Conservation (phyloP, 2,888 invertebrate genomes). For the Iselma pallidipennis region DNA sequence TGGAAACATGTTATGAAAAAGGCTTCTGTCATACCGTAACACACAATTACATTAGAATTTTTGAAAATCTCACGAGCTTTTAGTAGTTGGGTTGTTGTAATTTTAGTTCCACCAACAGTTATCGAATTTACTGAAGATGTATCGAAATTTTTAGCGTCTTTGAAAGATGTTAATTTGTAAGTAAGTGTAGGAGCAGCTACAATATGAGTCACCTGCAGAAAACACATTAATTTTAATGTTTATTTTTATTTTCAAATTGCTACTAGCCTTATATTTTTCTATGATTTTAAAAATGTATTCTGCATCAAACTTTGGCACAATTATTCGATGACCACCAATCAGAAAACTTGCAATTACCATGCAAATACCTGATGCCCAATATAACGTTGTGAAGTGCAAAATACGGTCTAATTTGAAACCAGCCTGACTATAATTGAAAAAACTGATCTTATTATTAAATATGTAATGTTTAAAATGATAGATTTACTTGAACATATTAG, state of each 20-base stretch:
- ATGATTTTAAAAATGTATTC: conserved; percentile 29
- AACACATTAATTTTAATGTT: not conserved
- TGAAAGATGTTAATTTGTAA: not conserved
- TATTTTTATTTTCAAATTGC: not conserved
- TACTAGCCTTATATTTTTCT: conserved; percentile 35
- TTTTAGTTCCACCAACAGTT: conserved; percentile 32
- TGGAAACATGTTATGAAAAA: conserved; percentile 35
- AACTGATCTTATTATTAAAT: not conserved
- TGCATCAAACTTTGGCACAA: conserved; percentile 30
- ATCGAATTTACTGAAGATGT: not conserved
- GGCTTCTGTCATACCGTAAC: conserved; percentile 55
- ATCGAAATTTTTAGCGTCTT: not conserved
- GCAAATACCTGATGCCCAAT: conserved; percentile 41
- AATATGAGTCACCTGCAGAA: conserved; percentile 2
- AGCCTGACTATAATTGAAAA: not conserved
- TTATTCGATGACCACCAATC: conserved; percentile 33
- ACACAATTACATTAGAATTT: conserved; percentile 44
- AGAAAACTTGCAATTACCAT: conserved; percentile 29
- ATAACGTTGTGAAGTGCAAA: conserved; percentile 33
- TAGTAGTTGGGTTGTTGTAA: conserved; percentile 26
- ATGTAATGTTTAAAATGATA: not conserved
- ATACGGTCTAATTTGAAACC: not conserved
- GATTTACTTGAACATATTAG: not conserved
- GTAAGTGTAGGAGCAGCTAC: not conserved
- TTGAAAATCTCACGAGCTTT: conserved; percentile 41